phyloP scores from a whole-genome alignment of 2,113 vertebrate species.

The Danionella cerebrum region DNA sequence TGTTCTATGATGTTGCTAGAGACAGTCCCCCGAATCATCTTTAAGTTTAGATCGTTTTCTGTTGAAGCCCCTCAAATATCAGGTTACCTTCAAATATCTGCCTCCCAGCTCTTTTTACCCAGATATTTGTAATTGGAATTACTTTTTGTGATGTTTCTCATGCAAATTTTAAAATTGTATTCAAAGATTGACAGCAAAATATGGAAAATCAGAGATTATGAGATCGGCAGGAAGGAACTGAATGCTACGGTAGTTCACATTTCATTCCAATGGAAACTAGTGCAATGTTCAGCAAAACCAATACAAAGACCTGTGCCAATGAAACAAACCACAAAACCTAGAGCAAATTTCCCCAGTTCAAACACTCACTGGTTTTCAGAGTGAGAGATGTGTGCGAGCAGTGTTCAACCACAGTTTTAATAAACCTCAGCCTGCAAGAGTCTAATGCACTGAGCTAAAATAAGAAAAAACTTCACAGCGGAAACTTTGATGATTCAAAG shows the following conservation, averaged over 20 bases:
- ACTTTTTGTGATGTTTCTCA: no score
- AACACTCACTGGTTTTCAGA: neutral
- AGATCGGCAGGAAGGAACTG: neutral
- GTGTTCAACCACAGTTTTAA: neutral
- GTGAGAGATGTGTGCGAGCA: neutral
- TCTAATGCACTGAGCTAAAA: neutral
- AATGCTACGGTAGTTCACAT: neutral
- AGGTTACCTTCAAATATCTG: no score
- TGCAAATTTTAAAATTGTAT: no score
- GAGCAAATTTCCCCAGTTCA: neutral
- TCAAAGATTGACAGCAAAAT: no score
- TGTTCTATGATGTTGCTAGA: no score
- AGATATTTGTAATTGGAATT: no score
- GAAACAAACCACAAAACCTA: constrained; percentile 3
- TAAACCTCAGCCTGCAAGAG: neutral
- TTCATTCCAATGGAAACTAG: constrained; percentile 8
- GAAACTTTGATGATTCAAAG: constrained; percentile 33
- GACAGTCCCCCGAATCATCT: no score
- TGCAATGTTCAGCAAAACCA: neutral
- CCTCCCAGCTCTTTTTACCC: no score
- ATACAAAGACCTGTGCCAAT: neutral
- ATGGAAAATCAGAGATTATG: neutral
- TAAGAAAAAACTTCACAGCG: constrained; percentile 5
- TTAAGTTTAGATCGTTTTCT: no score
- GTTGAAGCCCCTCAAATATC: no score